Base-by-base conservation (phyloP, 2,888 invertebrate genomes). In the Amiota communis region DNA sequence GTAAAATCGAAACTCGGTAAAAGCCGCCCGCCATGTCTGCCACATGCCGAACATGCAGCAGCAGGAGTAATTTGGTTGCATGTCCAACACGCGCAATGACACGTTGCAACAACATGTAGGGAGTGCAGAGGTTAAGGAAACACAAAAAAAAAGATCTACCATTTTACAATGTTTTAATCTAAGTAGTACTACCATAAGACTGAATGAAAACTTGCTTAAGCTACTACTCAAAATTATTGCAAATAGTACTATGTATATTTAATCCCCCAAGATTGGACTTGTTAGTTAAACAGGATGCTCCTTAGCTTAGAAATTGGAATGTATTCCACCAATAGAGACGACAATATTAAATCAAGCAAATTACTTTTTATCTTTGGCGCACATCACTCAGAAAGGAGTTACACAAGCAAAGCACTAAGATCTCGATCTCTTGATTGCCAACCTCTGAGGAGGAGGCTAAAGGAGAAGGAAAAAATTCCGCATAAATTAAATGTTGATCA, bases 291-390 rank as follows among this genome's bases (percentile, higher is more conserved):
- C 67, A 68, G 67, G 67, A 68, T 68, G 67, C 67, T 23, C 47
- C 53, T 20, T 9, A 59, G 36, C 36, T 4, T 6, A 0, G 36
- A 36, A 36, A 36, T 36, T 36, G 36, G 36, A 36, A 36, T 36
- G 3, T 36, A 36, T 36, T 36, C 36, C 36, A 36, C 23, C 1
- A 23, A 36, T 36, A 6, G 4, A 6, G 6, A 36, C 20, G 23
- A 17, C 64, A 81, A 83, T 84, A 83, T 83, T 84, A 83, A 83
- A 83, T 83, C 83, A 83, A 83, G 83, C 83, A 83, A 83, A 83
- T 83, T 83, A 84, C 85, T 84, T 83, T 63, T 84, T 83, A 83
- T 83, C 83, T 81, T 80, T 80, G 83, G 82, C 85, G 83, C 85
- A 81, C 83, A 83, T 83, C 85, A 82, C 80, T 74, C 81, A 84